Evolutionary conservation across 2,888 invertebrate species (phyloP).

Genomic region (Pemphredon lugubris): DNA sequence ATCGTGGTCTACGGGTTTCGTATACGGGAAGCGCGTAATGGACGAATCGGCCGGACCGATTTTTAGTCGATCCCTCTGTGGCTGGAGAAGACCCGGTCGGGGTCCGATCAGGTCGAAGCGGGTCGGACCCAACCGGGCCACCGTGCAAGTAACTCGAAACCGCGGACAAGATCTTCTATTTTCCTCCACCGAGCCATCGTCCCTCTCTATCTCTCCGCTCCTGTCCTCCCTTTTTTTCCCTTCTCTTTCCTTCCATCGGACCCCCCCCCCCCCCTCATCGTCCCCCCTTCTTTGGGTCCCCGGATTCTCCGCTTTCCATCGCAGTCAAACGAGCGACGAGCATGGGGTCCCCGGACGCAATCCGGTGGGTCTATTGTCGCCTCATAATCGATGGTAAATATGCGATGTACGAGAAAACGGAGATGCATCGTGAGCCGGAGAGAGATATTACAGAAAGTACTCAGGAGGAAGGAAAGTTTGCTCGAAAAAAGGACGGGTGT

Average conservation of each 20-base stretch:
- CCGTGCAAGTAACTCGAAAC: slow-evolving; percentile 70
- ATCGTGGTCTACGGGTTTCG: no score
- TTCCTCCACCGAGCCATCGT: slow-evolving; percentile 26
- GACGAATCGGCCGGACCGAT: no score
- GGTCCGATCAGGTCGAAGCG: slow-evolving; percentile 11
- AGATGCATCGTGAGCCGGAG: neutral
- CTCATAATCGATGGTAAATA: slow-evolving; percentile 77
- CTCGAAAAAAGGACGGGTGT: slow-evolving; percentile 3
- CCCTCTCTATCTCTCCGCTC: neutral
- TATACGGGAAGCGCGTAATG: no score
- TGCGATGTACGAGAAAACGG: slow-evolving; percentile 39
- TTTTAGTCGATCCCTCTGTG: no score
- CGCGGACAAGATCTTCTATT: slow-evolving; percentile 48
- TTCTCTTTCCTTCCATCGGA: slow-evolving; percentile 9
- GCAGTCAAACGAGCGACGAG: neutral
- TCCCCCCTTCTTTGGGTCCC: no score
- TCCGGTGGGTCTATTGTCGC: slow-evolving; percentile 76
- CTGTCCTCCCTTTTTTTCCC: neutral
- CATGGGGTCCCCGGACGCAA: slow-evolving; percentile 49
- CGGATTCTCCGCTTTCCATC: slow-evolving; percentile 21
- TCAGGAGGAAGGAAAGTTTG: neutral
- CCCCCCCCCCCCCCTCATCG: slow-evolving; percentile 13
- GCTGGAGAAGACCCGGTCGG: neutral
- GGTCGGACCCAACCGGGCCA: slow-evolving; percentile 33
- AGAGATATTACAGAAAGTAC: slow-evolving; percentile 10